These are phyloP conservation scores for Saccostrea cuccullata DNA, from an alignment of 1,140 invertebrate genomes.

Conservation along the genomic window DNA sequence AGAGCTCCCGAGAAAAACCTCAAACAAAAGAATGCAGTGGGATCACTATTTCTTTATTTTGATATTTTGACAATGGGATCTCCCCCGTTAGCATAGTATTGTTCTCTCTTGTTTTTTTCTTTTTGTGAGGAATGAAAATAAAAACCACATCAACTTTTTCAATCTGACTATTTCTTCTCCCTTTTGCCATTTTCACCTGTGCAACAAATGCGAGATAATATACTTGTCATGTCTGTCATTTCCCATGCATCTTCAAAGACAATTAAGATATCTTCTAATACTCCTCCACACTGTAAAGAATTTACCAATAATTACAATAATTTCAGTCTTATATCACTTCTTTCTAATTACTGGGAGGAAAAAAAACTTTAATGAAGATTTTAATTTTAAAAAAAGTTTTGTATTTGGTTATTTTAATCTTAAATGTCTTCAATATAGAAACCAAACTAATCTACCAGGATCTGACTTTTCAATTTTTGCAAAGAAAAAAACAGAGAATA, in stretches of 20 bases:
- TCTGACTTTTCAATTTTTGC: not conserved
- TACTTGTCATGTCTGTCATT: constrained; percentile 23
- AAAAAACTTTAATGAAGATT: not conserved
- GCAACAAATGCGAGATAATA: constrained; percentile 15
- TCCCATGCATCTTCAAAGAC: constrained; percentile 27
- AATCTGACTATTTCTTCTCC: not conserved
- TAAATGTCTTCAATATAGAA: not conserved
- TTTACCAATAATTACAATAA: constrained; percentile 9
- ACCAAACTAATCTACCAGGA: not conserved
- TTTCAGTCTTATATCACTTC: not conserved
- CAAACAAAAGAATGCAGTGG: not conserved
- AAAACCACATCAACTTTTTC: constrained; percentile 31
- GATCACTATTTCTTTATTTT: constrained; percentile 32
- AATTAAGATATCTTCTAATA: constrained; percentile 5
- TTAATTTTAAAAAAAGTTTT: not conserved
- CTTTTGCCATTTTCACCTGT: constrained; percentile 14
- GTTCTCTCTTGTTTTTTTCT: not conserved
- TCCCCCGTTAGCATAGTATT: constrained; percentile 1
- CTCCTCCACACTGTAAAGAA: not conserved
- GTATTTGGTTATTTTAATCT: not conserved
- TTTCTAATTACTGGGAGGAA: not conserved
- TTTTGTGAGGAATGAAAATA: constrained; percentile 12
- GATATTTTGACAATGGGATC: constrained; percentile 30
- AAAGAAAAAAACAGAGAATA: not conserved
- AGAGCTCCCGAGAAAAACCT: not conserved